Base-by-base conservation (phyloP, 2,888 invertebrate genomes). In the Drosophila histrio region DNA sequence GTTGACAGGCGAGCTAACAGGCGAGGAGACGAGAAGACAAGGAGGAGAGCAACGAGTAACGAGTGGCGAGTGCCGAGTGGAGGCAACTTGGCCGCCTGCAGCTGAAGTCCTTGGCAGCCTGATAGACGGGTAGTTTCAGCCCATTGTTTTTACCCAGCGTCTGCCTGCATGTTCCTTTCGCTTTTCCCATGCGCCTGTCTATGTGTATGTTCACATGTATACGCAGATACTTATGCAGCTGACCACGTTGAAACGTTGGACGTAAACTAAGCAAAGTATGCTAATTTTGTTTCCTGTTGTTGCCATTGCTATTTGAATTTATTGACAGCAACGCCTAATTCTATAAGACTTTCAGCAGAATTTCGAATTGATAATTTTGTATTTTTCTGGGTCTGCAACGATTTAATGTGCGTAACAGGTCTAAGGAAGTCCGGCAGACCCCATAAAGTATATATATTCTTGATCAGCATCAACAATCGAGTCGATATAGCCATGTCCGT, bases 181-280 rank as follows among this genome's bases (percentile, higher is more conserved):
- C 28, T 46, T 26, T 56, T 46, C 49, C 11, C 38, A 17, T 68
- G 62, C 69, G 69, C 69, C 53, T 52, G 62, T 39, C 26, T 3
- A 2, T 47, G 21, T 47, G 30, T 32, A 6, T 46, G 19, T 59
- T 19, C 34, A 36, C 46, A 3, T 22, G 30, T 21, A 47, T 17
- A 19, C 3, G 21, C 26, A 26, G 11, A 36, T 26, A 26, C 17
- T n/a, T 30, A 24, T 43, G 47, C 52, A 49, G 58, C 36, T 15
- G 22, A 28, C 34, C 9, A 15, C 34, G n/a, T 11, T 9, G 5
- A 6, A 49, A n/a, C n/a, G n/a, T n/a, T n/a, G 56, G 22, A 17
- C 13, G 21, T 34, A 22, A 68, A 60, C 58, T 66, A 61, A 65
- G 72, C 66, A 65, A 67, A 67, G 39, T 66, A 62, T 67, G 56